Evolutionary conservation across 2,888 invertebrate species (phyloP).

Genomic region (Hypomecis punctinalis): DNA sequence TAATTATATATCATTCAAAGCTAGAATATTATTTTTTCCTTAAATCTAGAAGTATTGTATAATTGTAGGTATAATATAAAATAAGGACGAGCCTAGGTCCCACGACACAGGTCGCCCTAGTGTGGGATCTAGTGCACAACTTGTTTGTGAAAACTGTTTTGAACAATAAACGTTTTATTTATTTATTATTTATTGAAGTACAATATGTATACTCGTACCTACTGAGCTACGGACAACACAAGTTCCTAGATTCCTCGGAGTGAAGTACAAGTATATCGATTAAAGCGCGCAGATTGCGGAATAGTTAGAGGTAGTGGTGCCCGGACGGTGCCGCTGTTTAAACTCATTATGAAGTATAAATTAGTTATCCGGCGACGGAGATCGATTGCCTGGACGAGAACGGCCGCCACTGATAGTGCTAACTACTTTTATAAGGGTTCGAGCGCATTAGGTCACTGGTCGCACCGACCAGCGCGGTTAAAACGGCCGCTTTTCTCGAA

Average conservation of each 20-base stretch:
- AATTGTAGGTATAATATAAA: too few relatives aligned
- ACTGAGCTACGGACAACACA: neutral
- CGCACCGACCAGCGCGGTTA: neutral
- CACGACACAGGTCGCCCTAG: too few relatives aligned
- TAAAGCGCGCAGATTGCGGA: neutral
- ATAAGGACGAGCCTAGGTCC: too few relatives aligned
- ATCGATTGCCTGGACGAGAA: slow-evolving; percentile 33
- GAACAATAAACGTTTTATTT: too few relatives aligned
- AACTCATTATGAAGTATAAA: slow-evolving; percentile 42
- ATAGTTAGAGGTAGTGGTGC: neutral
- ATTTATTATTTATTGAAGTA: too few relatives aligned
- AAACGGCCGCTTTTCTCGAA: neutral
- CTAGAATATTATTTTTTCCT: too few relatives aligned
- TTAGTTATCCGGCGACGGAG: slow-evolving; percentile 39
- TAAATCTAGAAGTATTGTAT: too few relatives aligned
- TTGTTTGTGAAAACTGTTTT: too few relatives aligned
- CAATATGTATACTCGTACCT: too few relatives aligned
- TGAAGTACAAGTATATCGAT: neutral
- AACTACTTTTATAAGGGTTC: neutral
- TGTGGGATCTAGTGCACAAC: too few relatives aligned
- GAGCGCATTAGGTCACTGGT: neutral
- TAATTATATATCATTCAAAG: too few relatives aligned
- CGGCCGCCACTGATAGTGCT: slow-evolving; percentile 7
- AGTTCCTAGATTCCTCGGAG: too few relatives aligned
- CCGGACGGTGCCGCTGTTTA: slow-evolving; percentile 25